Evolutionary conservation across 2,113 vertebrate species (phyloP).

Genomic region (Tachuris rubrigastra): DNA sequence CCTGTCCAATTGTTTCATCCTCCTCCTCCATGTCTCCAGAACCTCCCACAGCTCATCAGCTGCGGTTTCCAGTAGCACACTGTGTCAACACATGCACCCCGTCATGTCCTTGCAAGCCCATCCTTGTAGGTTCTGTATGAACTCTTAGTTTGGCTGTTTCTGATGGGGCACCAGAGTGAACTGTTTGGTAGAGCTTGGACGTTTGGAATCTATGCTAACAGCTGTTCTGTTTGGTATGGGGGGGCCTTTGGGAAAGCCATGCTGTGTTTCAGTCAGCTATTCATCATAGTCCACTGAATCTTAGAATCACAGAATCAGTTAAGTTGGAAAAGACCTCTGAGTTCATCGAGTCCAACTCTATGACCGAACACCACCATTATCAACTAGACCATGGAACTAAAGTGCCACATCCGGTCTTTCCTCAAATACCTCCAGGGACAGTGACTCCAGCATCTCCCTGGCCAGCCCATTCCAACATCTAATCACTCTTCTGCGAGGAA

Average conservation of each 20-base stretch:
- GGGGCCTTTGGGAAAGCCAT: not conserved
- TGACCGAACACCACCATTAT: not conserved
- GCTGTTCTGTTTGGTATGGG: not conserved
- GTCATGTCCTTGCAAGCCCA: not conserved
- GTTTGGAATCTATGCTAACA: not conserved
- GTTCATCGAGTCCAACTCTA: not conserved
- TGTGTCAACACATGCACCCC: not conserved
- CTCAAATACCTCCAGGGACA: not conserved
- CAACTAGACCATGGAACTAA: not conserved
- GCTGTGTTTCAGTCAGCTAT: not conserved
- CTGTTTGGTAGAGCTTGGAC: not conserved
- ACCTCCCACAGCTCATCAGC: not conserved
- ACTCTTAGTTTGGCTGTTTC: not conserved
- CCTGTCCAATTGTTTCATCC: not conserved
- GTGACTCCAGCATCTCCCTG: not conserved
- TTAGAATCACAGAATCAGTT: not conserved
- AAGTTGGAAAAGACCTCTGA: not conserved
- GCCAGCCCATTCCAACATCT: not conserved
- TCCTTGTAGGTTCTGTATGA: not conserved
- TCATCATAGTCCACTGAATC: not conserved
- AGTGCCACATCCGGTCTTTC: not conserved
- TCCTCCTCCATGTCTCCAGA: not conserved
- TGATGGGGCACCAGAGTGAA: fast-evolving
- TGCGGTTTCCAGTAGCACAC: fast-evolving
- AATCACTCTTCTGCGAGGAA: not conserved